Evolutionary conservation across 2,113 vertebrate species (phyloP).

Genomic region (Orcinus orca): DNA sequence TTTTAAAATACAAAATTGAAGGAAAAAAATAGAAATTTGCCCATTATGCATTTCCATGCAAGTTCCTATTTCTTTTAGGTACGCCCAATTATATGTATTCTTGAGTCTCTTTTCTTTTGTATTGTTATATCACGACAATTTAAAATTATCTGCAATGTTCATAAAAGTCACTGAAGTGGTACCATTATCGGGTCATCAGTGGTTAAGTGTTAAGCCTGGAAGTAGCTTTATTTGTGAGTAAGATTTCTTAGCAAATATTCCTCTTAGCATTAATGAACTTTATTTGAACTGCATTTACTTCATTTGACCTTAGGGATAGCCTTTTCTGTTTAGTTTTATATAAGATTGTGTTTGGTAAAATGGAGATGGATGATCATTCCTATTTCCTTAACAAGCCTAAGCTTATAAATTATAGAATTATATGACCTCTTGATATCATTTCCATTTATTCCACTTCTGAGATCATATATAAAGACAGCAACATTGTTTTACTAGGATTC

Average conservation of each 20-base stretch:
- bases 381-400: slow-evolving; percentile 29
- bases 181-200: not conserved
- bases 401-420: slow-evolving; percentile 3
- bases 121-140: not conserved
- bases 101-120: not conserved
- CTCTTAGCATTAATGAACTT: slow-evolving; percentile 51
- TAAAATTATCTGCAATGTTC: slow-evolving; percentile 32
- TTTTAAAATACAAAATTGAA: slow-evolving; percentile 19
- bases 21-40: not conserved
- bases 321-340: slow-evolving; percentile 45
- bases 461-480: not conserved
- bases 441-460: slow-evolving; percentile 5
- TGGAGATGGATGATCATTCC: not conserved
- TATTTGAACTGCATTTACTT: slow-evolving; percentile 46
- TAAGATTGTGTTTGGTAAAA: slow-evolving; percentile 23
- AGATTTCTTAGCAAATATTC: slow-evolving; percentile 38
- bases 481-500: slow-evolving; percentile 6
- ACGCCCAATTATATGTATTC: not conserved
- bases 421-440: slow-evolving; percentile 1
- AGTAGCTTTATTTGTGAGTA: slow-evolving; percentile 19
- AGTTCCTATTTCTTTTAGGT: not conserved
- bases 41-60: not conserved
- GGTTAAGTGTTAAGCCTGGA: not conserved
- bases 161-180: not conserved
- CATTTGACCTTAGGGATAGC: slow-evolving; percentile 19